Evolutionary conservation across 1,140 invertebrate species (phyloP), one percentile per base, ranked within the genome.

Genomic region (Drosophila seguyi): DNA sequence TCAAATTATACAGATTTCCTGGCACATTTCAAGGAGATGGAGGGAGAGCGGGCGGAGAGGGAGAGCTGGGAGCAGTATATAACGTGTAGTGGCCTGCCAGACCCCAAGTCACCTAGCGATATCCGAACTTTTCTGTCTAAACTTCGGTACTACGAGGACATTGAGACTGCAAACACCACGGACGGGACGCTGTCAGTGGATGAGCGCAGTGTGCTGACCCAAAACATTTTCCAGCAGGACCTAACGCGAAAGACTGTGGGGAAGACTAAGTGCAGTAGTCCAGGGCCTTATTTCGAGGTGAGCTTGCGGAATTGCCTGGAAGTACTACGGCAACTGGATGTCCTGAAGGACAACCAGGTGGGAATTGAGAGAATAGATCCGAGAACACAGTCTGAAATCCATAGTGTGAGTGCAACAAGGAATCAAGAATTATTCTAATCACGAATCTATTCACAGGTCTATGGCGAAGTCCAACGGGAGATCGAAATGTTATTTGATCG

Each of bases 161-260:
- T 74, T 10, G 53, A 67, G n/a, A 8, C 25, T 0, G 41, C 75
- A 1, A 25, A 61, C 0, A 76, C 44, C 7, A 61, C 79, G 0
- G 79, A 92, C 53, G 91, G 91, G 91, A 77, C 69, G 1, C 10
- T 92, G 42, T 59, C 53, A 0, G 72, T 91, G 3, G 68, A 92
- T 25, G 84, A 92, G 6, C 72, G 79, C 2, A 75, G 72, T 16
- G 38, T 92, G 6, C 57, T 92, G 1, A 58, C 69, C 1, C 91
- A 92, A 53, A 29, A 83, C 45, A 76, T 88, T 10, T 57, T 50
- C 36, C 66, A 67, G 10, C 53, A 14, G 18, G 67, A 79, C 34
- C 41, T 55, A 3, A 58, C 77, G 0, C 47, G 80, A 6, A 18
- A 7, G 0, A 11, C 27, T 0, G 8, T 87, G 25, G 45, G 45